A percentile compares a stretch with the other conserved stretches of the same genome.
phyloP scores from a whole-genome alignment of 2,797 vertebrate genomes.

The Epinephelus malabaricus region DNA sequence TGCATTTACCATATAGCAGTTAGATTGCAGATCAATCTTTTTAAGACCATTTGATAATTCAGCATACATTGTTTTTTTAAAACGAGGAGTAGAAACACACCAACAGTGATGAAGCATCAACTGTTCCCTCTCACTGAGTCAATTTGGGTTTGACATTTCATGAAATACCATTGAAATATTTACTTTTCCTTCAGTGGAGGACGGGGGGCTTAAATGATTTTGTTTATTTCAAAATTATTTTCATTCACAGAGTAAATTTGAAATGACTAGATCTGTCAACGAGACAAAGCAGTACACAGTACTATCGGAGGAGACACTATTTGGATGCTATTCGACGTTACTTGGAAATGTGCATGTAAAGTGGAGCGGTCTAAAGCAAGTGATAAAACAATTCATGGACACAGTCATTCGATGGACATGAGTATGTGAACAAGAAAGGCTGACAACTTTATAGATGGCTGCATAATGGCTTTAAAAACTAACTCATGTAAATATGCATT shows the following conservation, averaged over 20 bases:
- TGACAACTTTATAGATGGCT: slow-evolving; percentile 73
- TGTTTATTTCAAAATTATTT: slow-evolving; percentile 42
- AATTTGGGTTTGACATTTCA: slow-evolving; percentile 36
- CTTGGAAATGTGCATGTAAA: slow-evolving; percentile 60
- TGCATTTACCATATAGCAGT: slow-evolving; percentile 73
- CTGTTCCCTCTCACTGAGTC: slow-evolving; percentile 43
- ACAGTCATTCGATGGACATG: slow-evolving; percentile 69
- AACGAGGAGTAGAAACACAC: slow-evolving; percentile 43
- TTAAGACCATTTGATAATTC: slow-evolving; percentile 48
- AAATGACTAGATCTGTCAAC: slow-evolving; percentile 54
- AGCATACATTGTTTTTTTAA: slow-evolving; percentile 44
- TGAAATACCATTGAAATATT: slow-evolving; percentile 45
- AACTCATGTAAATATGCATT: slow-evolving; percentile 81
- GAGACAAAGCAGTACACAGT: slow-evolving; percentile 73
- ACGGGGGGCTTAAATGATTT: slow-evolving; percentile 50
- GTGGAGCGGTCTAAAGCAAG: slow-evolving; percentile 58
- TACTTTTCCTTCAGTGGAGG: slow-evolving; percentile 52
- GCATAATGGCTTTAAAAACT: slow-evolving; percentile 83
- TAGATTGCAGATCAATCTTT: slow-evolving; percentile 64
- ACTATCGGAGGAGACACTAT: slow-evolving; percentile 67
- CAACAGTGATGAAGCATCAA: slow-evolving; percentile 39
- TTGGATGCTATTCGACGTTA: slow-evolving; percentile 64
- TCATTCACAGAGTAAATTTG: slow-evolving; percentile 53
- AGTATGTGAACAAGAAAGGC: slow-evolving; percentile 69
- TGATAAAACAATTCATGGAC: slow-evolving; percentile 66